Base-by-base conservation (phyloP, 2,797 vertebrate genomes). In the Clarias platycephalus region DNA sequence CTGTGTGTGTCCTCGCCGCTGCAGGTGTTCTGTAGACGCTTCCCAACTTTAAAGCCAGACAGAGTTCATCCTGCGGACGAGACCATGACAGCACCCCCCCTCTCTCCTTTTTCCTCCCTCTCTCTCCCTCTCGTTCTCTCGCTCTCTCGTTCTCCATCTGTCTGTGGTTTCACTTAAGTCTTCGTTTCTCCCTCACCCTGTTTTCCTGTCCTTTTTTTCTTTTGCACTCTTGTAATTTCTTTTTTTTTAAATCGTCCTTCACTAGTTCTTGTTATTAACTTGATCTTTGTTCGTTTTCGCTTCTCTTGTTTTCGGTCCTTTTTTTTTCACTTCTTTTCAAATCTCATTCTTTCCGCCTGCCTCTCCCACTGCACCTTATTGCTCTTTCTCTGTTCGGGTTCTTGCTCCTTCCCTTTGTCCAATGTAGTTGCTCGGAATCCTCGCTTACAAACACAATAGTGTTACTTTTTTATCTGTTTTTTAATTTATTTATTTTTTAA, bases 61-160 rank as follows among this genome's bases (percentile, higher is more conserved):
- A 68, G 80, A 81, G 84, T 83, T 85, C 85, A 85, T 49, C 31
- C 44, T 87, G 80, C 76, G 84, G 70, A 70, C 81, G 58, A 81
- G 71, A 89, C 89, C 85, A 81, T 60, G 58, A 20, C 40, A 24
- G 49, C 49, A 53, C 49, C 49, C 40, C 64, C 0, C n/a, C 26
- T 0, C 12, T 4, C 10, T 2, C 28, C 28, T 66, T 15, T 16
- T 72, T 40, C 0, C 40, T 8, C 40, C 40, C 26, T 31, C 62
- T 22, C n/a, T 34, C 60, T 40, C 37, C 5, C 4, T 37, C 37
- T 37, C 28, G 1, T 18, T 15, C 63, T 60, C 15, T 84, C 87
- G 91, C 84, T 24, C 79, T 91, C 81, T 89, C 81, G 88, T 84
- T 91, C 86, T 87, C 86, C 5, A 13, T 53, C 62, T 66, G n/a